These are phyloP conservation scores for Epizoanthus scotinus DNA, from an alignment of 92 coral and sea anemone genomes.

Conservation along the genomic window DNA sequence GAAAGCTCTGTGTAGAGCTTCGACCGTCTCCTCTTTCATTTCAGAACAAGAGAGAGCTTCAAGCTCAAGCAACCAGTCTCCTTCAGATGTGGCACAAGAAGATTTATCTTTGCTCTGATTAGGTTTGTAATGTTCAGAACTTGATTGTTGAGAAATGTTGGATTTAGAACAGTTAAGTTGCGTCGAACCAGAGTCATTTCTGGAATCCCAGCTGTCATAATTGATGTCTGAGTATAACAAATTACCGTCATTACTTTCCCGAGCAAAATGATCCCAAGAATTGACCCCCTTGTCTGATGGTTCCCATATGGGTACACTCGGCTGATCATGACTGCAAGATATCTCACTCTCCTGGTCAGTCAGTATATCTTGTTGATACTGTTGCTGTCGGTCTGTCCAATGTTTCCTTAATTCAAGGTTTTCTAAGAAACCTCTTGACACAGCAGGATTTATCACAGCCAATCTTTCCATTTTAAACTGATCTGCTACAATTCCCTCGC, in stretches of 20 bases:
- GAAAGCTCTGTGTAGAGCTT: slow-evolving; percentile 58
- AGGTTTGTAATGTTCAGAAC: too few species aligned
- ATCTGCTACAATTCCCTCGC: too few species aligned
- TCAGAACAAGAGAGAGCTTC: slow-evolving; percentile 68
- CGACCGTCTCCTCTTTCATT: slow-evolving; percentile 55
- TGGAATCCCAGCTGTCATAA: too few species aligned
- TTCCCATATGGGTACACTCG: not conserved
- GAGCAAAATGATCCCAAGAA: not conserved
- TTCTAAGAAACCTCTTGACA: slow-evolving; percentile 52
- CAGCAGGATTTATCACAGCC: slow-evolving; percentile 22
- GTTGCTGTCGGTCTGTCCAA: too few species aligned
- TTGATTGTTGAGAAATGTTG: too few species aligned
- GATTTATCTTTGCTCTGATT: too few species aligned
- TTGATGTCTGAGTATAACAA: too few species aligned
- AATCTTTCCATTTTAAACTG: slow-evolving; percentile 24
- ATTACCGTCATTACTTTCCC: not conserved
- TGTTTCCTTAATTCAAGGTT: slow-evolving; percentile 23
- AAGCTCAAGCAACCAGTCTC: slow-evolving; percentile 76
- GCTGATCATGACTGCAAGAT: too few species aligned
- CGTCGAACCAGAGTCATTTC: too few species aligned
- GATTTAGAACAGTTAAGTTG: too few species aligned
- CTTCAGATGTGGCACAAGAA: slow-evolving; percentile 42
- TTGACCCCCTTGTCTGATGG: not conserved
- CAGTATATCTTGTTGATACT: not conserved
- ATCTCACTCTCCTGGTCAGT: slow-evolving; percentile 1